These are phyloP conservation scores for Tetheella fluctuosa DNA, from an alignment of 2,888 invertebrate genomes.

Conservation along the genomic window DNA sequence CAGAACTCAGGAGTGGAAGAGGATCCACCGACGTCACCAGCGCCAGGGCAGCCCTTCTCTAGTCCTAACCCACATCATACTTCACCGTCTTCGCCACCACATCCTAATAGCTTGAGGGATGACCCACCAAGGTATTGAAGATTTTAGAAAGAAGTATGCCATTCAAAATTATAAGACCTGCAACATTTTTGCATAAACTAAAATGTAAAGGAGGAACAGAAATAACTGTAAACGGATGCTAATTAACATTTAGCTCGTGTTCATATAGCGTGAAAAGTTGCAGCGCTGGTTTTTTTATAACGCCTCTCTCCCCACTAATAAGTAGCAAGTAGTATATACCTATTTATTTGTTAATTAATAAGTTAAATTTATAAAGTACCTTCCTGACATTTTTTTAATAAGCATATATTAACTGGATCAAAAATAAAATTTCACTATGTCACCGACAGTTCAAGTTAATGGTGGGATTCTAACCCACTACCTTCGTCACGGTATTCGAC, in stretches of 20 bases:
- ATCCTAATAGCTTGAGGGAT: conserved; percentile 76
- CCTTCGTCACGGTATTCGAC: too few species aligned
- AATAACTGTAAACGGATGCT: not conserved
- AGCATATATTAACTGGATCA: too few species aligned
- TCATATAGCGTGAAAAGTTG: not conserved
- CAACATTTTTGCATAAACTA: not conserved
- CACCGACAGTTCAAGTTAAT: too few species aligned
- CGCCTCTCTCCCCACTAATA: not conserved
- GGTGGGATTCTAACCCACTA: too few species aligned
- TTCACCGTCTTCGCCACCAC: conserved; percentile 59
- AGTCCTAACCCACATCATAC: conserved; percentile 47
- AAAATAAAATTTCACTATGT: too few species aligned
- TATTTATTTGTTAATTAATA: not conserved
- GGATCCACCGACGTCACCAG: conserved; percentile 63
- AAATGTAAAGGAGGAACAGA: not conserved
- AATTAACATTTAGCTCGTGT: conserved; percentile 5
- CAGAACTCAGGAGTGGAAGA: conserved; percentile 90
- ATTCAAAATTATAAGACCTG: not conserved
- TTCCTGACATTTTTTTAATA: too few species aligned
- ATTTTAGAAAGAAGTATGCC: too few species aligned
- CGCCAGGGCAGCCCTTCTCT: conserved; percentile 52
- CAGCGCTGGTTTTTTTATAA: not conserved
- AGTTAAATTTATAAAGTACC: not conserved
- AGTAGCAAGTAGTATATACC: not conserved
- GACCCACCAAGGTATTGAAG: conserved; percentile 67